A percentile compares a stretch with the other conserved stretches of the same genome.
phyloP scores from a whole-genome alignment of 2,113 vertebrate species.

The Morone chrysops region DNA sequence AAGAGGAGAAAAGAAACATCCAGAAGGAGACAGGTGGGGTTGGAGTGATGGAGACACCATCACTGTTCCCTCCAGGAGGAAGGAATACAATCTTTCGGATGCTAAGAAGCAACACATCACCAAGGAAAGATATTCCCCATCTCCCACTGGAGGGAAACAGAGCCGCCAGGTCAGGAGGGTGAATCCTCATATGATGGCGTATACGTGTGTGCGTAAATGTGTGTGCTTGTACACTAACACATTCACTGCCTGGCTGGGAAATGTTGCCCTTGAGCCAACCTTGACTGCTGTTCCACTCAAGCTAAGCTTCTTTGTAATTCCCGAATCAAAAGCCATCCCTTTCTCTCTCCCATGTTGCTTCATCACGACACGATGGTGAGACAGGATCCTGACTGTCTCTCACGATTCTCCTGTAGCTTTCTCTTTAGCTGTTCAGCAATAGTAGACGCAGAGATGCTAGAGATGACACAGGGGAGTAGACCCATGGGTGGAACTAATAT shows the following conservation, averaged over 20 bases:
- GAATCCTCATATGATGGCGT: constrained; percentile 68
- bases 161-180: constrained; percentile 66
- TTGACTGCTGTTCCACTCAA: constrained; percentile 70
- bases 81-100: constrained; percentile 66
- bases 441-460: not conserved
- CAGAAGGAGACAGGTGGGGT: constrained; percentile 55
- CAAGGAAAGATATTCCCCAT: constrained; percentile 64
- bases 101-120: constrained; percentile 63
- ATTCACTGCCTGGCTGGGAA: constrained; percentile 56
- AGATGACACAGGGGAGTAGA: constrained; percentile 8
- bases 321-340: constrained; percentile 57
- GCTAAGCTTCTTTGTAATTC: constrained; percentile 65
- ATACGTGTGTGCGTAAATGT: constrained; percentile 32
- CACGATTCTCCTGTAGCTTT: constrained; percentile 14
- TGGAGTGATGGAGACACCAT: constrained; percentile 68
- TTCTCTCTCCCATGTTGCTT: constrained; percentile 29
- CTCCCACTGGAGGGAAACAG: constrained; percentile 69
- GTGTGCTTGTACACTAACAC: constrained; percentile 52
- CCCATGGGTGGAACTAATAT: not conserved
- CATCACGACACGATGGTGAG: constrained; percentile 24
- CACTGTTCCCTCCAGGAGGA: constrained; percentile 57
- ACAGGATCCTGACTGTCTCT: constrained; percentile 15
- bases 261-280: constrained; percentile 78
- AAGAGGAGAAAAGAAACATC: constrained; percentile 44
- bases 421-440: constrained; percentile 25